These are phyloP conservation scores for Peromyscus aztecus DNA, from an alignment of 2,797 vertebrate genomes.

Conservation along the genomic window DNA sequence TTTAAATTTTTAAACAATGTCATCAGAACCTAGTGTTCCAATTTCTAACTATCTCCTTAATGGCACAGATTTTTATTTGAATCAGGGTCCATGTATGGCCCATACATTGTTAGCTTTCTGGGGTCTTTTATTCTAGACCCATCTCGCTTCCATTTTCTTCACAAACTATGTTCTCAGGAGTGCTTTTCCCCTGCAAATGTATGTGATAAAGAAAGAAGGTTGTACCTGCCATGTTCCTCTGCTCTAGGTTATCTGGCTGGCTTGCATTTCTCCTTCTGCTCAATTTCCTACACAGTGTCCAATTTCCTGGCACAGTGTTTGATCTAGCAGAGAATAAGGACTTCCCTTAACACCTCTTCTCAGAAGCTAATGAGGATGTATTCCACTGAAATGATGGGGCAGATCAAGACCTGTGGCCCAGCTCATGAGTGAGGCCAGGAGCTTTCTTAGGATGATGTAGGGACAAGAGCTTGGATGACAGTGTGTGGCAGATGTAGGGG, in stretches of 20 bases:
- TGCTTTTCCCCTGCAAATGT: background rate
- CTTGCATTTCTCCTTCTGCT: background rate
- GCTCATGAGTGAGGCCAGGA: background rate
- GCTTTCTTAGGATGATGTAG: too few relatives aligned
- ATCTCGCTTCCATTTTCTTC: background rate
- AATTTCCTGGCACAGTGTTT: background rate
- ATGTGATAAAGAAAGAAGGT: background rate
- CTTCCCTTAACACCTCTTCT: background rate
- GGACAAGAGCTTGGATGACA: background rate
- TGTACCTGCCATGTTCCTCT: background rate
- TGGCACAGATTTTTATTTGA: background rate
- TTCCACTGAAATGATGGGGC: background rate
- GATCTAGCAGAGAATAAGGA: background rate
- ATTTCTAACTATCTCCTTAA: constrained; percentile 19
- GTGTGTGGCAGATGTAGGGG: background rate
- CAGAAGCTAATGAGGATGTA: background rate
- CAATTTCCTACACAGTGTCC: background rate
- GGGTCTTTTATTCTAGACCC: background rate
- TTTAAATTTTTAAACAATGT: background rate
- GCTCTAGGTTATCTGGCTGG: background rate
- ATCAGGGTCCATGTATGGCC: background rate
- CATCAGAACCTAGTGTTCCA: background rate
- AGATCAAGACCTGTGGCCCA: background rate
- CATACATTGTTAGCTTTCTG: background rate
- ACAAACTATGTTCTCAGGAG: background rate